These are phyloP conservation scores for Rhinolophus sinicus DNA, from an alignment of 2,113 vertebrate species.

Conservation along the genomic window DNA sequence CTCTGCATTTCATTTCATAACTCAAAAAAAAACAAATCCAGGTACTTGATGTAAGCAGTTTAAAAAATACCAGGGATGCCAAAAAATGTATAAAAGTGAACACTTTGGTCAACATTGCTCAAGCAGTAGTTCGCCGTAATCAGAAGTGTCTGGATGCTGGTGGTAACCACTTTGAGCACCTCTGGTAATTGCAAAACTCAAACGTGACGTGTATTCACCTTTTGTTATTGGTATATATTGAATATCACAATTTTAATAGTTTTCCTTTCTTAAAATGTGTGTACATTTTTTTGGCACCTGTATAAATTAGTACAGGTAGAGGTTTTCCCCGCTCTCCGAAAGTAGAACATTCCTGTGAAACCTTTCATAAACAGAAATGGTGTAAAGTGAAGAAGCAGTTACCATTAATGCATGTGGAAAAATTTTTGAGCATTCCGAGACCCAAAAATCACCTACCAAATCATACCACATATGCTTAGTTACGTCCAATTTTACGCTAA, in stretches of 20 bases:
- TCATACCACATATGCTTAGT: not conserved
- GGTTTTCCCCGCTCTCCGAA: not conserved
- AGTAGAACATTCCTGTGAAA: not conserved
- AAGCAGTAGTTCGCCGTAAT: no score
- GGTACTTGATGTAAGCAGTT: not conserved
- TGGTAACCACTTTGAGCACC: no score
- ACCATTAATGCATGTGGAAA: not conserved
- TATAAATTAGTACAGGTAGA: not conserved
- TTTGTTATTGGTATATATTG: no score
- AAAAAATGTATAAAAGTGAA: no score
- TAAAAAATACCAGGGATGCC: not conserved
- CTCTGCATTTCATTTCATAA: not conserved
- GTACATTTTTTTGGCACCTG: no score
- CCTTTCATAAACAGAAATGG: not conserved
- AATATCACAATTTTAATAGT: no score
- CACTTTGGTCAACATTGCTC: no score
- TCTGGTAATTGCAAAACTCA: no score
- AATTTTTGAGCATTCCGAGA: not conserved
- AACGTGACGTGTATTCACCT: no score
- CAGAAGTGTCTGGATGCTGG: no score
- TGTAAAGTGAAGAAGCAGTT: not conserved
- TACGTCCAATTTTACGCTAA: not conserved
- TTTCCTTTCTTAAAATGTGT: no score
- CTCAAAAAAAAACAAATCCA: not conserved
- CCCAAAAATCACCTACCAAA: not conserved